Evolutionary conservation across 2,888 invertebrate species (phyloP).

Genomic region (Choreutis nemorana): DNA sequence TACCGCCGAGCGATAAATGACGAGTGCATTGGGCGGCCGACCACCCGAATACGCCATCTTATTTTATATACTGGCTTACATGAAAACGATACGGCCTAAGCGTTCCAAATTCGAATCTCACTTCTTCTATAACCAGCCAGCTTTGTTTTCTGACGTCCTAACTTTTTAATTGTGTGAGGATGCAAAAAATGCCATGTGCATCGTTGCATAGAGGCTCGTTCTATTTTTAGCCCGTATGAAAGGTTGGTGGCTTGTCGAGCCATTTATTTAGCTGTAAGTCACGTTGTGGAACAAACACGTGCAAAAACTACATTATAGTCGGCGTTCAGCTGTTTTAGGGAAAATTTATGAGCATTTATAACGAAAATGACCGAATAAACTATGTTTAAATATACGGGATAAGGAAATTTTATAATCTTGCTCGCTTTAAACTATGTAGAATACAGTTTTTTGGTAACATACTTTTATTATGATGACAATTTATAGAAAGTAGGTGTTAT

Average conservation of each 20-base stretch:
- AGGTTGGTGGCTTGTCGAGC: slow-evolving; percentile 22
- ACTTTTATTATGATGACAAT: too few species aligned
- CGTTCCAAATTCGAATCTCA: too few species aligned
- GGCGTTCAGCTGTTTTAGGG: too few species aligned
- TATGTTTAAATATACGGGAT: too few species aligned
- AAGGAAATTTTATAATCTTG: too few species aligned
- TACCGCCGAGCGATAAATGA: slow-evolving; percentile 39
- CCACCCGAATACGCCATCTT: slow-evolving; percentile 39
- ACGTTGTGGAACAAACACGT: slow-evolving; percentile 26
- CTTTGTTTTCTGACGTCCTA: not conserved
- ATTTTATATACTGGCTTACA: slow-evolving; percentile 24
- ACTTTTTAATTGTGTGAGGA: not conserved
- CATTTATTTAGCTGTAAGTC: slow-evolving; percentile 25
- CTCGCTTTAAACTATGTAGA: too few species aligned
- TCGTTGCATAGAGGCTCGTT: slow-evolving; percentile 14
- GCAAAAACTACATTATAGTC: slow-evolving; percentile 14
- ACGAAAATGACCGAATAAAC: too few species aligned
- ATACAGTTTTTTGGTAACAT: too few species aligned
- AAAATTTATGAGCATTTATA: not conserved
- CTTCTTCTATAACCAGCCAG: too few species aligned
- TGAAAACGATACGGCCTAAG: slow-evolving; percentile 5
- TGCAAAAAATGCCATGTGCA: slow-evolving; percentile 1
- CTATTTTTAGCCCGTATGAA: slow-evolving; percentile 32
- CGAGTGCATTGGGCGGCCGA: slow-evolving; percentile 57
- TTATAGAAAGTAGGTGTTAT: too few species aligned